These are phyloP conservation scores for Piliocolobus tephrosceles DNA, from an alignment of 2,113 vertebrate species.

Conservation along the genomic window DNA sequence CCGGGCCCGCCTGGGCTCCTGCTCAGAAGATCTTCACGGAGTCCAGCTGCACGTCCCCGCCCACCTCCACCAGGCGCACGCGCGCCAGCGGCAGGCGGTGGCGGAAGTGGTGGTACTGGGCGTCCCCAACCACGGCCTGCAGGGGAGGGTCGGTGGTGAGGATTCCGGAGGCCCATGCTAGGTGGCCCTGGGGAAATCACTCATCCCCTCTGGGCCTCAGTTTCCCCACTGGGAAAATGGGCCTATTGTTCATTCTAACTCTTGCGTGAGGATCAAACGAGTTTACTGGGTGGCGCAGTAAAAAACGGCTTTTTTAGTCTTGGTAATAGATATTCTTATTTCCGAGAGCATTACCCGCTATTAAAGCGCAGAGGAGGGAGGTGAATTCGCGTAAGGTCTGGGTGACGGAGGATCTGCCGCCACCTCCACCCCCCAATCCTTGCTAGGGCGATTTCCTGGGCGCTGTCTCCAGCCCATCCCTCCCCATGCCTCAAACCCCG, in stretches of 20 bases:
- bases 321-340: neutral
- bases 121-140: constrained; percentile 84
- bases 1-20: accelerated
- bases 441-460: neutral
- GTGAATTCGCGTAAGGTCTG: too few relatives aligned
- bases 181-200: neutral
- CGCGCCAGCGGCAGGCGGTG: constrained; percentile 80
- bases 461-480: neutral
- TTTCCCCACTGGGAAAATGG: neutral
- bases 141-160: neutral
- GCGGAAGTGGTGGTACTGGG: constrained; percentile 75
- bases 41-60: constrained; percentile 83
- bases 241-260: neutral
- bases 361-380: neutral
- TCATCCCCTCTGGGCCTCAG: neutral
- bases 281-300: too few relatives aligned
- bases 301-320: neutral
- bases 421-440: too few relatives aligned
- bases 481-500: neutral
- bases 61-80: constrained; percentile 80
- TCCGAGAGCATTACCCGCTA: neutral
- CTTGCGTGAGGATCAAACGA: neutral
- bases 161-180: accelerated
- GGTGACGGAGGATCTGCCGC: neutral
- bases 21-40: constrained; percentile 82